phyloP scores from a whole-genome alignment of 2,797 vertebrate species.

The Cryptoblepharus egeriae region DNA sequence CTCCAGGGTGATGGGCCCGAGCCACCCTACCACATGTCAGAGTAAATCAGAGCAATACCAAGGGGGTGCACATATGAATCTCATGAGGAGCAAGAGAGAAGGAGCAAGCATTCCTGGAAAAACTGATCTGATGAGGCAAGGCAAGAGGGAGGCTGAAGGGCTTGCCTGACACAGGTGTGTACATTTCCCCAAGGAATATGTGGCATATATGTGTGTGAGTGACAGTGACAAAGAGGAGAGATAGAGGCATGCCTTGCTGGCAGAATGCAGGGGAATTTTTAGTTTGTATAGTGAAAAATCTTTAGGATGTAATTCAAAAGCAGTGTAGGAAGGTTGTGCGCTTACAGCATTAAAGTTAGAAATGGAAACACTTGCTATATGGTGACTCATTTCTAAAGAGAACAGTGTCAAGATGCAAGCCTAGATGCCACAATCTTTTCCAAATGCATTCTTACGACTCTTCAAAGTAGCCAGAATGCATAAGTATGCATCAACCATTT shows the following conservation, averaged over 20 bases:
- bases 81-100: neutral
- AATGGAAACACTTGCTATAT: neutral
- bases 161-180: neutral
- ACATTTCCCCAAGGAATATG: neutral
- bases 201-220: neutral
- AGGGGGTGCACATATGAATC: neutral
- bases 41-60: conserved; percentile 13
- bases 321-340: neutral
- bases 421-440: neutral
- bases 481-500: neutral
- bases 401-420: neutral
- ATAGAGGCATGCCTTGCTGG: neutral
- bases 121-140: neutral
- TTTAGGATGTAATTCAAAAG: neutral
- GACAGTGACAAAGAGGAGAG: neutral
- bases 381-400: neutral
- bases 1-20: neutral
- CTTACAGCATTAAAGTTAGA: neutral
- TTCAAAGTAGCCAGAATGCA: neutral
- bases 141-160: neutral
- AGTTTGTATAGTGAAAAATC: neutral
- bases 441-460: too few relatives aligned
- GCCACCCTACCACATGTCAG: neutral
- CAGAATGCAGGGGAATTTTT: neutral
- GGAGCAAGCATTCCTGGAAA: neutral